Conservation (phyloP, 2,888 invertebrate genomes). For the Yponomeuta malinellus region DNA sequence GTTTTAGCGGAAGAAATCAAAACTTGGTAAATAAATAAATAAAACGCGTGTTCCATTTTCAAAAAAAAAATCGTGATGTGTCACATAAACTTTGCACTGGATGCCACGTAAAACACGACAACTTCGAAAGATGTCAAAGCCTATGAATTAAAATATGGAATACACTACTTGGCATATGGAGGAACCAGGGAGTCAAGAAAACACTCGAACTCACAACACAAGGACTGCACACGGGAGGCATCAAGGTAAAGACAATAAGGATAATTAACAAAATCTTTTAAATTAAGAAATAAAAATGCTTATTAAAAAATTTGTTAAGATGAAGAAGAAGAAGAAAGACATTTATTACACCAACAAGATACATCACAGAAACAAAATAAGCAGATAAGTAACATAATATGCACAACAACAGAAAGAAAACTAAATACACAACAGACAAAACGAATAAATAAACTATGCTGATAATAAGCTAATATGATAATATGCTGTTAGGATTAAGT, state of each 20-base stretch:
- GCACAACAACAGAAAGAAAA: too few relatives aligned
- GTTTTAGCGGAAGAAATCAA: neutral
- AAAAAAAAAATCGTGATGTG: slow-evolving; percentile 28
- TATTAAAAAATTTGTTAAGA: too few relatives aligned
- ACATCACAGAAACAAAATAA: too few relatives aligned
- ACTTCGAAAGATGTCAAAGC: slow-evolving; percentile 25
- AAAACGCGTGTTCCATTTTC: neutral
- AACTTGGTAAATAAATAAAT: neutral
- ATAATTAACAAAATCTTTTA: too few relatives aligned
- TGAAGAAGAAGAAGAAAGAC: too few relatives aligned
- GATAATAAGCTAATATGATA: too few relatives aligned
- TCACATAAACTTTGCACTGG: slow-evolving; percentile 33
- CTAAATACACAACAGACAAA: too few relatives aligned
- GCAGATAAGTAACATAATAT: too few relatives aligned
- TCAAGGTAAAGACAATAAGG: slow-evolving; percentile 42
- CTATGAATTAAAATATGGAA: slow-evolving; percentile 54
- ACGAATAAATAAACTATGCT: too few relatives aligned
- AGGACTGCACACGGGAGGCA: slow-evolving; percentile 37
- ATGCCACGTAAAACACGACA: slow-evolving; percentile 34
- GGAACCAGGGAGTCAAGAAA: slow-evolving; percentile 48
- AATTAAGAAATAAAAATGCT: too few relatives aligned
- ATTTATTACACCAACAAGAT: too few relatives aligned
- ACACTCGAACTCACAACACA: slow-evolving; percentile 33
- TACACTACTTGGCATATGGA: slow-evolving; percentile 65
- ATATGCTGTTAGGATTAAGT: too few relatives aligned